phyloP scores from a whole-genome alignment of 2,888 invertebrate genomes.

The Eupithecia pulchellata region DNA sequence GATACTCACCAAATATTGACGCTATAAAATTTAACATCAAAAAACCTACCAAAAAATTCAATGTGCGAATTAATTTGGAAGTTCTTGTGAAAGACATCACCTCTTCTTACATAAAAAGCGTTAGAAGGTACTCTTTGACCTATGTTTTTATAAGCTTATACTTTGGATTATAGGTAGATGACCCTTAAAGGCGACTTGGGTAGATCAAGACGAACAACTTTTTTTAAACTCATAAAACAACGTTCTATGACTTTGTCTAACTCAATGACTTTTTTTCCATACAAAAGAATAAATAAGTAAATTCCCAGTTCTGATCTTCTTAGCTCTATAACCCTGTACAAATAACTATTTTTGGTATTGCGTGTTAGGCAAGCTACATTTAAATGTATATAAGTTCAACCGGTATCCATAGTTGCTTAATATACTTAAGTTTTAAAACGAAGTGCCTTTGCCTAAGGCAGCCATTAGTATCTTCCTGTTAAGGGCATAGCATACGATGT shows the following conservation, averaged over 20 bases:
- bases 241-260: too few species aligned
- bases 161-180: too few species aligned
- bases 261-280: too few species aligned
- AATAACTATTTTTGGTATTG: neutral
- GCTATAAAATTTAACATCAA: neutral
- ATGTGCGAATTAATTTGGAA: neutral
- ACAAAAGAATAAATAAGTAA: too few species aligned
- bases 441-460: neutral
- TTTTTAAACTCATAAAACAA: too few species aligned
- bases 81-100: neutral
- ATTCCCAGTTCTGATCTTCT: too few species aligned
- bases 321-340: too few species aligned
- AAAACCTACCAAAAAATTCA: neutral
- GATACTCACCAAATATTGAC: neutral
- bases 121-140: neutral
- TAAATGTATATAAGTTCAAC: neutral
- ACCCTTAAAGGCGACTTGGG: too few species aligned
- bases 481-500: constrained; percentile 5
- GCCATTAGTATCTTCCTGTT: neutral
- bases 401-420: neutral
- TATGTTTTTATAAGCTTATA: neutral
- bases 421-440: neutral
- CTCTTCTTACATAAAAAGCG: neutral
- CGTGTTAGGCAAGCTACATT: neutral
- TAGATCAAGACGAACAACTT: too few species aligned